Conservation (phyloP, 2,888 invertebrate genomes). For the Cryptus armator region DNA sequence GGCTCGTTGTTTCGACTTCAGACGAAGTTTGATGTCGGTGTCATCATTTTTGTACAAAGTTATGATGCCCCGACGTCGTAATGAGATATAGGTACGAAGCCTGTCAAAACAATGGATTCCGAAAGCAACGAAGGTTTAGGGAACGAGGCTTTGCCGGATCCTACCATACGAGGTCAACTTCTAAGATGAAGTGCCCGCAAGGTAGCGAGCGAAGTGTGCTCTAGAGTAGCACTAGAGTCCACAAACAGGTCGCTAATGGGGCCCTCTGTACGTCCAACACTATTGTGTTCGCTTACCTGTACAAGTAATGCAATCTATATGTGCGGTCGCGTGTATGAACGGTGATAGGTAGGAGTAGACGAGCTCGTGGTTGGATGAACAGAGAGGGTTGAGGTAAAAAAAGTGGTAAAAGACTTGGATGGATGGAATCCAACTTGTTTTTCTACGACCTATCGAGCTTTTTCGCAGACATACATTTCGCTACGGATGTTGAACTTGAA, state of each 20-base stretch:
- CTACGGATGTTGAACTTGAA: slow-evolving; percentile 56
- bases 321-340: background rate
- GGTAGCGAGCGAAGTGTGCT: slow-evolving; percentile 70
- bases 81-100: slow-evolving; percentile 6
- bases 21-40: background rate
- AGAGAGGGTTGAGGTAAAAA: background rate
- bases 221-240: slow-evolving; percentile 69
- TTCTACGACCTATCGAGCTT: slow-evolving; percentile 18
- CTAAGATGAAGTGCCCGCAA: slow-evolving; percentile 74
- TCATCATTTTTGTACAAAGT: background rate
- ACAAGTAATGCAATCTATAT: slow-evolving; percentile 10
- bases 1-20: background rate
- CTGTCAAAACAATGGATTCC: slow-evolving; percentile 38
- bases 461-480: slow-evolving; percentile 9
- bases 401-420: background rate
- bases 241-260: slow-evolving; percentile 77
- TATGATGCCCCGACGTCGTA: background rate
- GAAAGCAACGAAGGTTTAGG: background rate
- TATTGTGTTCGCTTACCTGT: slow-evolving; percentile 33
- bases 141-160: slow-evolving; percentile 31
- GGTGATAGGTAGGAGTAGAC: background rate
- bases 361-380: background rate
- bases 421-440: slow-evolving; percentile 10
- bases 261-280: slow-evolving; percentile 62
- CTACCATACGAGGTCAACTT: slow-evolving; percentile 73